These are phyloP conservation scores for Rhinogobius similis DNA, from an alignment of 2,113 vertebrate genomes.

Conservation along the genomic window DNA sequence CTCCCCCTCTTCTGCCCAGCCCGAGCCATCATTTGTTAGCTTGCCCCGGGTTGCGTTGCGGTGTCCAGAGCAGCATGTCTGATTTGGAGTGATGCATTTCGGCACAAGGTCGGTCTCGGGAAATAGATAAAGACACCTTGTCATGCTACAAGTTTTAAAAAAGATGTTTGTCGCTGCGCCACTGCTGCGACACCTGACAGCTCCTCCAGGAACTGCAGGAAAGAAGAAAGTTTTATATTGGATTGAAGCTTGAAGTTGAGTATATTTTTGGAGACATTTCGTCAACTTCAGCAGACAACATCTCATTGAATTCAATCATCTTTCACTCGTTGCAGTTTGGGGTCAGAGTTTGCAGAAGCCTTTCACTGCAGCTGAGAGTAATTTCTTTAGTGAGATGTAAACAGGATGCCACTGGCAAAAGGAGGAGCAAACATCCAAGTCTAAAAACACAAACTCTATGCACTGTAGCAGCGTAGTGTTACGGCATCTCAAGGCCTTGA, in stretches of 20 bases:
- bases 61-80: constrained; percentile 36
- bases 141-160: background rate
- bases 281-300: background rate
- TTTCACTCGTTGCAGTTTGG: background rate
- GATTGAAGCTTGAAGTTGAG: background rate
- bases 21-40: constrained; percentile 24
- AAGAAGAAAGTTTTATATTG: constrained; percentile 21
- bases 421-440: background rate
- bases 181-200: constrained; percentile 37
- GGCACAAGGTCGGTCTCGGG: constrained; percentile 18
- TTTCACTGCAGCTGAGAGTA: background rate
- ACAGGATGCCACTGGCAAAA: background rate
- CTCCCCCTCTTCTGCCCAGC: constrained; percentile 17
- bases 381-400: background rate
- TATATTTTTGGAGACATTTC: background rate
- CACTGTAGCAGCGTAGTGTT: no score
- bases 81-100: constrained; percentile 45
- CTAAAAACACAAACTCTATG: no score
- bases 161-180: background rate
- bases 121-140: constrained; percentile 14
- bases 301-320: background rate
- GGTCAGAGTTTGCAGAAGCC: background rate
- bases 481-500: no score
- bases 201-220: constrained; percentile 29
- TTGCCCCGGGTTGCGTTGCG: constrained; percentile 32